phyloP scores from a whole-genome alignment of 2,113 vertebrate species.

The Paedocypris sp. region DNA sequence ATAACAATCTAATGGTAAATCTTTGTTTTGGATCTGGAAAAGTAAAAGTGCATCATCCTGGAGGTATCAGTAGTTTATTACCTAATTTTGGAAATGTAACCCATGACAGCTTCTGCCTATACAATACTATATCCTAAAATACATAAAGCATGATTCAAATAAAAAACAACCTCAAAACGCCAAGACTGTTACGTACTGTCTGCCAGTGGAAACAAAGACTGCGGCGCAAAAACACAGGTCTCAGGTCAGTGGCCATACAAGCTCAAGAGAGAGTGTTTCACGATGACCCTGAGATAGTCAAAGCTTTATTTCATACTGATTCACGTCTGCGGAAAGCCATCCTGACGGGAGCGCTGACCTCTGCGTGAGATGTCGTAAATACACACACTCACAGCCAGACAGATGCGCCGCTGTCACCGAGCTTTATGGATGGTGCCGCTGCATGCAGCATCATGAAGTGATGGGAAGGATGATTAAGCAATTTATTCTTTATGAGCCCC shows the following conservation, averaged over 20 bases:
- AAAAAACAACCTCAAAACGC: too few species aligned
- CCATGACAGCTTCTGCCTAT: too few species aligned
- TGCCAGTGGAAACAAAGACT: conserved; percentile 4
- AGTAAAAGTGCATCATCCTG: too few species aligned
- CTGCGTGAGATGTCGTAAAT: not conserved
- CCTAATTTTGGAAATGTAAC: too few species aligned
- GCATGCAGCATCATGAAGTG: conserved; percentile 12
- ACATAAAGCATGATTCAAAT: too few species aligned
- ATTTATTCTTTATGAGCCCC: conserved; percentile 26
- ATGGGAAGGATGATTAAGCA: conserved; percentile 29
- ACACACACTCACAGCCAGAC: not conserved
- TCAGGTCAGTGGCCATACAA: not conserved
- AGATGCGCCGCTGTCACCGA: not conserved
- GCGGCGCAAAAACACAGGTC: not conserved
- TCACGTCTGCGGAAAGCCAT: not conserved
- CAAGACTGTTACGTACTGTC: not conserved
- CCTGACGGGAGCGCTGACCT: not conserved
- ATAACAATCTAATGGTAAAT: too few species aligned
- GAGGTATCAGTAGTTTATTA: too few species aligned
- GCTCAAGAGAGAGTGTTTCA: not conserved
- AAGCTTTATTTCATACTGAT: conserved; percentile 17
- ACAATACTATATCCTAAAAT: too few species aligned
- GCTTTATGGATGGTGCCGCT: conserved; percentile 11
- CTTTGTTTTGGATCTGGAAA: too few species aligned
- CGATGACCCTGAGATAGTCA: conserved; percentile 11